Percentiles rank a stretch among this genome's conserved stretches.
These are phyloP conservation scores for Zingel zingel DNA, from an alignment of 2,113 vertebrate genomes.

Conservation along the genomic window DNA sequence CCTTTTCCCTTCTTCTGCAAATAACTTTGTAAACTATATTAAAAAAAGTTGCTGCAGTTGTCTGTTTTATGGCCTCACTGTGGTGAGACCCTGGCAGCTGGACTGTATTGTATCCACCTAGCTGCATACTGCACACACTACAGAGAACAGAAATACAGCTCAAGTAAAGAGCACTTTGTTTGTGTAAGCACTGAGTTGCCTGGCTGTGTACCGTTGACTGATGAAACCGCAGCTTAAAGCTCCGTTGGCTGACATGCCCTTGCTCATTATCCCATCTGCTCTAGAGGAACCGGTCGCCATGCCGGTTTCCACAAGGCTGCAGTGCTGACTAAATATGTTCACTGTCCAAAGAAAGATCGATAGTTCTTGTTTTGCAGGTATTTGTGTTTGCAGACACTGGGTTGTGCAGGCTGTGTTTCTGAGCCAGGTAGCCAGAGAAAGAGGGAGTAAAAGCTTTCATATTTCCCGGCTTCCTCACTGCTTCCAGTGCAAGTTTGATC, in stretches of 20 bases:
- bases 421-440: conserved; percentile 18
- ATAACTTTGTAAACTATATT: neutral
- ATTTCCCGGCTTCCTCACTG: neutral
- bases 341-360: conserved; percentile 56
- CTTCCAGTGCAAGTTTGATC: neutral
- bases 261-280: conserved; percentile 57
- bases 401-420: conserved; percentile 14
- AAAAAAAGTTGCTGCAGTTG: neutral
- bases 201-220: conserved; percentile 39
- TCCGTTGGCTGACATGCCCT: conserved; percentile 30
- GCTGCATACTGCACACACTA: neutral
- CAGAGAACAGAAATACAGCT: neutral
- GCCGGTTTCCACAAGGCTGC: conserved; percentile 51
- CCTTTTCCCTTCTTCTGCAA: neutral
- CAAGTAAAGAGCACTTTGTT: conserved; percentile 18
- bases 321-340: conserved; percentile 59
- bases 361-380: conserved; percentile 45
- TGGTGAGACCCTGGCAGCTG: neutral
- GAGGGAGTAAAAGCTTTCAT: conserved; percentile 11
- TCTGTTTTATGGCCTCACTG: too few species aligned
- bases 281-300: conserved; percentile 31
- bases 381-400: conserved; percentile 3
- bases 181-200: conserved; percentile 30
- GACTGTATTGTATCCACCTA: neutral
- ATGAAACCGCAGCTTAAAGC: conserved; percentile 28